phyloP scores from a whole-genome alignment of 2,888 invertebrate species.

The Monochamus alternatus region DNA sequence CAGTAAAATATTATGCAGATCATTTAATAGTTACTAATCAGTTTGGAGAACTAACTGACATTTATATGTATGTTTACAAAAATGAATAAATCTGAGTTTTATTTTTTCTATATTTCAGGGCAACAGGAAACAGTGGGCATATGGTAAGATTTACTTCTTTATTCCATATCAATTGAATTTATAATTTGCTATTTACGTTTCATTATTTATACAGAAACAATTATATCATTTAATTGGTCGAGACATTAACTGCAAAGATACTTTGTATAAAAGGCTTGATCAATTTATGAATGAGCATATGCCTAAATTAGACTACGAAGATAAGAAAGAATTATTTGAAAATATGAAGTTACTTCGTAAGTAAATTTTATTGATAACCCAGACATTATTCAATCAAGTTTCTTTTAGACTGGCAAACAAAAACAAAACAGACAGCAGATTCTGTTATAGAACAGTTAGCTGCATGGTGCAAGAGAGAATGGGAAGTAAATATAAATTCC shows the following conservation, averaged over 20 bases:
- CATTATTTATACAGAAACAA: slow-evolving; percentile 57
- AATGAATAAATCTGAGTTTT: background rate
- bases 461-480: slow-evolving; percentile 59
- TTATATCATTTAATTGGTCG: slow-evolving; percentile 62
- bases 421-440: slow-evolving; percentile 55
- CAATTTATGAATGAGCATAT: slow-evolving; percentile 60
- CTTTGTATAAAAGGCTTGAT: slow-evolving; percentile 56
- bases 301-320: slow-evolving; percentile 58
- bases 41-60: slow-evolving; percentile 79
- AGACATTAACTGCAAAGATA: slow-evolving; percentile 56
- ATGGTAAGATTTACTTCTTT: slow-evolving; percentile 57
- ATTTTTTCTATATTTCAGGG: slow-evolving; percentile 56
- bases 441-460: slow-evolving; percentile 64
- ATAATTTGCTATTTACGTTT: background rate
- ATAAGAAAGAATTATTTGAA: slow-evolving; percentile 58
- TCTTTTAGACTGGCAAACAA: slow-evolving; percentile 64
- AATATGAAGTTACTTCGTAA: slow-evolving; percentile 62
- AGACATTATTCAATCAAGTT: background rate
- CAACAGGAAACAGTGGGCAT: slow-evolving; percentile 61
- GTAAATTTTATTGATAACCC: slow-evolving; percentile 26
- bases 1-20: slow-evolving; percentile 82
- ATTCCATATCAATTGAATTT: too few species aligned
- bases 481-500: slow-evolving; percentile 54
- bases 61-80: slow-evolving; percentile 78
- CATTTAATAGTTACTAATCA: slow-evolving; percentile 81